Evolutionary conservation across 2,888 invertebrate species (phyloP).

Genomic region (Falcaria lacertinaria): DNA sequence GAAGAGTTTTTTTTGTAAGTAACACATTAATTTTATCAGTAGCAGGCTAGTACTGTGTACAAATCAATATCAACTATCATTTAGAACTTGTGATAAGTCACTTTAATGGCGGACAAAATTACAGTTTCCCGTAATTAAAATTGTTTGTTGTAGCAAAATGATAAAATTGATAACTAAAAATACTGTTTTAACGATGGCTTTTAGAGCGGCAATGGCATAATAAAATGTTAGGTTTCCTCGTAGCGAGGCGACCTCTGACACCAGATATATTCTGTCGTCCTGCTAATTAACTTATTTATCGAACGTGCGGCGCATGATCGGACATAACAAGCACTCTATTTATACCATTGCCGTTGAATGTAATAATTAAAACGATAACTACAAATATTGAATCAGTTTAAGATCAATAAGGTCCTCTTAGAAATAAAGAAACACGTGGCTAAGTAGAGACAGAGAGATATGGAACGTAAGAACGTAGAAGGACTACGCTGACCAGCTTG

Average conservation of each 20-base stretch:
- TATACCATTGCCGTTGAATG: too few species aligned
- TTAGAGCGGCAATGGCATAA: slow-evolving; percentile 29
- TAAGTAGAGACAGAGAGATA: too few species aligned
- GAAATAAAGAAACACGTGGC: too few species aligned
- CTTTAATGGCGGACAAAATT: slow-evolving; percentile 49
- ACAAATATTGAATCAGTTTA: too few species aligned
- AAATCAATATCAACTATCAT: too few species aligned
- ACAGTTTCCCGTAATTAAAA: slow-evolving; percentile 68
- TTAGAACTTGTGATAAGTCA: slow-evolving; percentile 46
- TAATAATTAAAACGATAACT: too few species aligned
- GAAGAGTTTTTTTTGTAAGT: too few species aligned
- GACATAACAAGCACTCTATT: neutral
- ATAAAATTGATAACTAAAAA: slow-evolving; percentile 59
- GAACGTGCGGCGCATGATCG: neutral
- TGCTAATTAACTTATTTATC: slow-evolving; percentile 48
- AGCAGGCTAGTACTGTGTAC: too few species aligned
- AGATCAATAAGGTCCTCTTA: too few species aligned
- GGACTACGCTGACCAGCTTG: too few species aligned
- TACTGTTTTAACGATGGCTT: slow-evolving; percentile 45
- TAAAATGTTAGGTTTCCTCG: slow-evolving; percentile 52
- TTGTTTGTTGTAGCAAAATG: slow-evolving; percentile 49
- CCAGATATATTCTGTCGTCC: slow-evolving; percentile 55
- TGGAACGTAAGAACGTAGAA: too few species aligned
- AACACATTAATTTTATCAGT: too few species aligned
- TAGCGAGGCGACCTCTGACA: slow-evolving; percentile 60